Evolutionary conservation across 1,140 invertebrate species (phyloP).

Genomic region (Tetragnatha versicolor): DNA sequence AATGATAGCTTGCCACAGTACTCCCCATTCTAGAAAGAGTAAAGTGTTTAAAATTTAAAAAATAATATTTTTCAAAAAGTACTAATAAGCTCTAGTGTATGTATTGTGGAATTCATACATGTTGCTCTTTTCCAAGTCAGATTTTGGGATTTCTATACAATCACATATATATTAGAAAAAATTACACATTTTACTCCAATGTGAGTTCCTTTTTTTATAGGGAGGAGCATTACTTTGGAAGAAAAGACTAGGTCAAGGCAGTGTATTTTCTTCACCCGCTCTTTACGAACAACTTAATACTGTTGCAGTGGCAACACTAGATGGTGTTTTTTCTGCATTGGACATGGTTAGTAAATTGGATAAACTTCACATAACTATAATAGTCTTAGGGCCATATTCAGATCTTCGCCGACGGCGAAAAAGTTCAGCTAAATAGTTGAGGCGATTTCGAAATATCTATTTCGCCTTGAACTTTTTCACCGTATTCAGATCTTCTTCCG

Average conservation of each 20-base stretch:
- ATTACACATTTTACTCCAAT: not conserved
- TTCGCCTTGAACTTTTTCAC: too few species aligned
- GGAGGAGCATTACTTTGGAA: constrained; percentile 66
- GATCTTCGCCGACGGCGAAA: too few species aligned
- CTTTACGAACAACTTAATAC: constrained; percentile 64
- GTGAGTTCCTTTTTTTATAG: constrained; percentile 60
- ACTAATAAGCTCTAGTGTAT: not conserved
- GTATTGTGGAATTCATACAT: not conserved
- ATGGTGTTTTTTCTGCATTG: constrained; percentile 69
- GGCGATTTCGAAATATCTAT: too few species aligned
- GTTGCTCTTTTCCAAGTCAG: not conserved
- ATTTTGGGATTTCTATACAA: not conserved
- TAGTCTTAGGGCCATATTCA: too few species aligned
- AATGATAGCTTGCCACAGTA: too few species aligned
- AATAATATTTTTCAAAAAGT: not conserved
- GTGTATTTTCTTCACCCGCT: constrained; percentile 71
- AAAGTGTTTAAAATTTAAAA: not conserved
- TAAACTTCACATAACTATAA: not conserved
- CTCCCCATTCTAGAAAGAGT: too few species aligned
- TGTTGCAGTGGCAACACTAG: constrained; percentile 69
- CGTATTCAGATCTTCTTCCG: too few species aligned
- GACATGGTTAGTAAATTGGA: constrained; percentile 47
- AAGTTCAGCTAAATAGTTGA: too few species aligned
- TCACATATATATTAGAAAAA: not conserved
- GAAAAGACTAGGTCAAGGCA: constrained; percentile 64